These are phyloP conservation scores for Venustoraphidia nigricollis DNA, from an alignment of 2,888 invertebrate genomes.

Conservation along the genomic window DNA sequence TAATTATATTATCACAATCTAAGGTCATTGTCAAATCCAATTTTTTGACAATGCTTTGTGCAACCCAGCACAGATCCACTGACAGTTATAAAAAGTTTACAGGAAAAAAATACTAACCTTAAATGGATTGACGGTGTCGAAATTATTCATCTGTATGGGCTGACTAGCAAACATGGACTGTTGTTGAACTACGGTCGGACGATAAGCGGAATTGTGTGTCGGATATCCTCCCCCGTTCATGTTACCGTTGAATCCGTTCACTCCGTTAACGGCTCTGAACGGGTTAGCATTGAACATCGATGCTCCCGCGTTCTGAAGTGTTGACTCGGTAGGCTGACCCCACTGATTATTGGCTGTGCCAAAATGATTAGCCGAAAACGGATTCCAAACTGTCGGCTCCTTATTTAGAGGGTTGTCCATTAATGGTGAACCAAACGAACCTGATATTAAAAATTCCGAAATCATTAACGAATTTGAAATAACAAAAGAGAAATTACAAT, in stretches of 20 bases:
- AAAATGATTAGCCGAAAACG: conserved; percentile 1
- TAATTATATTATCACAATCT: no score
- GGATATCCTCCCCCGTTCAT: conserved; percentile 17
- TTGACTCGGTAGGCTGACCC: conserved; percentile 5
- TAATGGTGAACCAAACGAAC: neutral
- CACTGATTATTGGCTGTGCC: neutral
- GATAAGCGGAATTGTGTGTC: conserved; percentile 15
- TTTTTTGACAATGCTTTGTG: no score
- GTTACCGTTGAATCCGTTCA: conserved; percentile 16
- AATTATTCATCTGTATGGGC: conserved; percentile 4
- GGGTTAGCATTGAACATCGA: conserved; percentile 18
- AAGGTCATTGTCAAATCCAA: no score
- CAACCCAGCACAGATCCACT: no score
- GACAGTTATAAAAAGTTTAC: neutral
- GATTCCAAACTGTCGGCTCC: neutral
- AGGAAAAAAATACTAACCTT: conserved; percentile 17
- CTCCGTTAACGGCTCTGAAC: conserved; percentile 17
- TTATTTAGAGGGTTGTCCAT: neutral
- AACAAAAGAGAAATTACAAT: no score
- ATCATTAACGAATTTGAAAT: neutral
- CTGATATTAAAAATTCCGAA: neutral
- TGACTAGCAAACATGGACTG: conserved; percentile 7
- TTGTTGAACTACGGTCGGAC: conserved; percentile 11
- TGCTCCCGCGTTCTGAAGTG: neutral
- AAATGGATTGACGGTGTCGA: conserved; percentile 25